phyloP scores from a whole-genome alignment of 2,797 vertebrate genomes.

The Tragopan temminckii region DNA sequence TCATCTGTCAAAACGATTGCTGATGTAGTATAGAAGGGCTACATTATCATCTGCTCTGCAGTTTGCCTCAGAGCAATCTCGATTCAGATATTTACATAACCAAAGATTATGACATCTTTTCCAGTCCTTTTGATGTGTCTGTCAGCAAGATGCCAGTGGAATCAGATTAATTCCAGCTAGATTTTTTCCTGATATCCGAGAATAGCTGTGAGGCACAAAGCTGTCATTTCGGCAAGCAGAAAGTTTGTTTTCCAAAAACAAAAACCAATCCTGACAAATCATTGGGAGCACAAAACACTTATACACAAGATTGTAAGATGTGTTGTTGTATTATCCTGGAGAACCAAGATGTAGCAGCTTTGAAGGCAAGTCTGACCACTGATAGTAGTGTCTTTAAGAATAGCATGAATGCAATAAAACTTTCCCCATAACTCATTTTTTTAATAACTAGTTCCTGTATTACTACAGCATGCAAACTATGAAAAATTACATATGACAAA shows the following conservation, averaged over 20 bases:
- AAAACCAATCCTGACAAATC: slow-evolving; percentile 17
- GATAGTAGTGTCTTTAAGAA: neutral
- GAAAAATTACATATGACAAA: neutral
- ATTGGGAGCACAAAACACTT: slow-evolving; percentile 48
- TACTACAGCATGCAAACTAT: neutral
- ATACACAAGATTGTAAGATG: slow-evolving; percentile 4
- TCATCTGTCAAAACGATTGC: slow-evolving; percentile 65
- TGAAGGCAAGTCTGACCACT: neutral
- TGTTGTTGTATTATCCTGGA: neutral
- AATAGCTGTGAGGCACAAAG: slow-evolving; percentile 57
- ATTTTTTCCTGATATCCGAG: slow-evolving; percentile 60
- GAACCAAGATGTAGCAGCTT: neutral
- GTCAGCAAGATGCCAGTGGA: slow-evolving; percentile 69
- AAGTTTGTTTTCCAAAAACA: slow-evolving; percentile 48
- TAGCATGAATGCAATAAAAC: neutral
- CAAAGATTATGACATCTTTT: slow-evolving; percentile 76
- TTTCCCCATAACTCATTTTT: neutral
- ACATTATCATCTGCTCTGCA: slow-evolving; percentile 65
- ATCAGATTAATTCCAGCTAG: slow-evolving; percentile 71
- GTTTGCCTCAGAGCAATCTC: slow-evolving; percentile 72
- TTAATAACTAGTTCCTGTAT: neutral
- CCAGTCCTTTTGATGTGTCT: slow-evolving; percentile 63
- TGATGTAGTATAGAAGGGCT: slow-evolving; percentile 50
- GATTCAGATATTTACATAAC: slow-evolving; percentile 77
- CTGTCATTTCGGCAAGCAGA: slow-evolving; percentile 40